Percentiles rank a stretch among this genome's conserved stretches.
phyloP scores from a whole-genome alignment of 2,113 vertebrate genomes.

The Emydura subglobosa region DNA sequence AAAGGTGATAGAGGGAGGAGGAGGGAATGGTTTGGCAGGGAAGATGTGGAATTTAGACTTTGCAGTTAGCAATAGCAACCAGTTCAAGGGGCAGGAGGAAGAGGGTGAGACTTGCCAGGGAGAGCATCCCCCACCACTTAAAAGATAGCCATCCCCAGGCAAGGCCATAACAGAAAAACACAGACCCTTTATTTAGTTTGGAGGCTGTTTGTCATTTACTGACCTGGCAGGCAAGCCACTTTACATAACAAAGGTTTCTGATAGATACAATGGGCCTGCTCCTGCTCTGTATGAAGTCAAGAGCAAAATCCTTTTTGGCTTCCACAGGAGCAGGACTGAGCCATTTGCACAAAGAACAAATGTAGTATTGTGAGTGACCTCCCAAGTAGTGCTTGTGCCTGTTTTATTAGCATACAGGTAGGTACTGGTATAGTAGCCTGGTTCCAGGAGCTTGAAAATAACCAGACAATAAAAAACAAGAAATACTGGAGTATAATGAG shows the following conservation, averaged over 20 bases:
- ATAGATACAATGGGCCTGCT: background rate
- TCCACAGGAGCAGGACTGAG: constrained; percentile 18
- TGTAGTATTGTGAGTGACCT: background rate
- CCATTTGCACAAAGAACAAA: constrained; percentile 34
- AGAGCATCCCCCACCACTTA: background rate
- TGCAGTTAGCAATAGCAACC: background rate
- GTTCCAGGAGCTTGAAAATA: constrained; percentile 36
- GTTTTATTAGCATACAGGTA: background rate
- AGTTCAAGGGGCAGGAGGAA: background rate
- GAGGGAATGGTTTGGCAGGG: background rate
- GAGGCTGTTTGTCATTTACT: background rate
- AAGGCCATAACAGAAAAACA: background rate
- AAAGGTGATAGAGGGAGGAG: background rate
- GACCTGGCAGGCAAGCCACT: background rate
- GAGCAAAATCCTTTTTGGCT: background rate
- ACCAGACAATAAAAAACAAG: constrained; percentile 23
- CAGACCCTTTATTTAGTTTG: background rate
- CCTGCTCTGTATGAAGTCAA: background rate
- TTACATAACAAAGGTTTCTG: background rate
- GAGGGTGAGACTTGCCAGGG: background rate
- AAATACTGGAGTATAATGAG: background rate
- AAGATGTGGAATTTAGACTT: background rate
- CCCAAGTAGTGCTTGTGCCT: constrained; percentile 4
- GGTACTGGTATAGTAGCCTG: background rate
- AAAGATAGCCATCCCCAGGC: background rate